Base-by-base conservation (phyloP, 2,113 vertebrate species). In the Gymnarchus niloticus region DNA sequence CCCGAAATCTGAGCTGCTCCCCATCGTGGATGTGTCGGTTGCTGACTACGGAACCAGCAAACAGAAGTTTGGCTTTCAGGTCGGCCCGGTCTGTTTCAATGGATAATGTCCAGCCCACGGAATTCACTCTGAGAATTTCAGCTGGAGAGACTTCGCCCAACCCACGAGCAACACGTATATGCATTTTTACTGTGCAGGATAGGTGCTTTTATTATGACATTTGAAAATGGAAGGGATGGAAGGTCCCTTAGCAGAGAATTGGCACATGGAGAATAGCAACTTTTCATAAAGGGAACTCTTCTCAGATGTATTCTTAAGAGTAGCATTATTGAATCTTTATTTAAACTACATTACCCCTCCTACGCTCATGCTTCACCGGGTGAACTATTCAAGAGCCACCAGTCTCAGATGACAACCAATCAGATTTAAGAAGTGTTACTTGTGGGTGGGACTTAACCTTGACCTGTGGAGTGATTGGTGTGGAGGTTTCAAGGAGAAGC, bases 31-130 rank as follows among this genome's bases (percentile, higher is more conserved):
- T 0, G 91, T 98, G 69, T 95, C 96, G 0, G 89, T 96, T 0
- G 19, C 82, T 2, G 97, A 98, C 91, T 97, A 98, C 14, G 97
- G 97, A 52, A 93, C 91, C 57, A 89, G 86, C 87, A 96, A 94
- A 91, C 97, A 99, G 89, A 99, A 99, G 91, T 99, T 98, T 54
- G 97, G 97, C 81, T 99, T 99, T 89, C 92, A 98, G 89, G 92
- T 98, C 33, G 97, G 97, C 54, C 95, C 93, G 0, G 95, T 99
- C 8, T 99, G 97, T 92, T 99, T 98, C 88, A 92, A 88, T 54
- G 94, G 96, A 89, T 97, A 95, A 95, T 77, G 12, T 52, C 81
- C 59, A 4, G 2, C 28, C 48, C n/a, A 44, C 56, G 87, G 82
- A 85, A 69, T 89, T 82, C 7, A 78, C 83, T 87, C 17, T 82